Evolutionary conservation across 37 sponge, comb jelly and placozoan genomes (phyloP), one percentile per base, ranked within the genome.

Genomic region (Halisarca cf. caerulea): DNA sequence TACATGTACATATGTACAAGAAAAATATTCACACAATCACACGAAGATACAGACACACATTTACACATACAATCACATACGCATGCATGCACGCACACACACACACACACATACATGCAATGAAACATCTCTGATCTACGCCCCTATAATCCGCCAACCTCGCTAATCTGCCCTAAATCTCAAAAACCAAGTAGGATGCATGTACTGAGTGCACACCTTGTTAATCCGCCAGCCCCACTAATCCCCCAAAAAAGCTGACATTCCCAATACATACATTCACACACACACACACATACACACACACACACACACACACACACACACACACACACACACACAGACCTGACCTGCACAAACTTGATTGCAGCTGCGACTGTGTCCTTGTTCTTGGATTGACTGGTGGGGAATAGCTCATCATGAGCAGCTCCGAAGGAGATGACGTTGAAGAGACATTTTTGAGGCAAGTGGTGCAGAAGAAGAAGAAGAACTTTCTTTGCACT

Each of bases 401-500:
- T 41, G 1, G 96, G 94, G 71, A 93, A 96, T 27, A 96, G 87
- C 30, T 79, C 84, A 14, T 93, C 88, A 61, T 75, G 58, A 3
- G 66, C 92, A 88, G 91, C 83, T 75, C 96, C 96, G 74, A 92
- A 95, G 36, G 86, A 72, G 58, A 92, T 0, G 17, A 95, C 58
- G 83, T 95, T 95, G 86, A 95, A 95, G 85, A 58, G 84, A 23
- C 88, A 89, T 55, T 95, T 95, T 23, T 51, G 42, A 24, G 92
- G 95, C 54, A 95, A 85, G 45, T 91, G 92, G 59, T 91, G 86
- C 28, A 95, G 85, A 24, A 89, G 87, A 6, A 95, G 84, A n/a
- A 95, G 85, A 21, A 91, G 82, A 28, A 95, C 78, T 58, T 95
- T 90, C 89, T 93, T 93, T 32, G 91, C 94, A 88, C 64, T 82